These are phyloP conservation scores for Nasalis larvatus DNA, from an alignment of 2,113 vertebrate species.

Conservation along the genomic window DNA sequence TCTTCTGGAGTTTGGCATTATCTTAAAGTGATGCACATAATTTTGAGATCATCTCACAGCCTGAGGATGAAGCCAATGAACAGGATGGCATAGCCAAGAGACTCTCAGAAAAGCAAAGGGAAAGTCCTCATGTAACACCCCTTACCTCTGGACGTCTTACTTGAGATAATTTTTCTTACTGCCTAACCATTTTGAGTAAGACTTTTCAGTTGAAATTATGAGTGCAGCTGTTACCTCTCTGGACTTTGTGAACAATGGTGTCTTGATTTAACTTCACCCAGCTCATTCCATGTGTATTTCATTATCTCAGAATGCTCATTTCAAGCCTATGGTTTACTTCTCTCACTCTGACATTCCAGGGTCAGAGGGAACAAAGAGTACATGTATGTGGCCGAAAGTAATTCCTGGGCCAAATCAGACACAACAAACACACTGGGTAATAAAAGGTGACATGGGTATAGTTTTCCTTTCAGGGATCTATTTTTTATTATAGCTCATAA, in stretches of 20 bases:
- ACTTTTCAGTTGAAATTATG: neutral
- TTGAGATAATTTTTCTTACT: neutral
- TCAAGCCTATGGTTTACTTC: neutral
- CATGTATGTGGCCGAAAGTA: neutral
- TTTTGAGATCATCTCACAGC: neutral
- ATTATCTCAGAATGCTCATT: neutral
- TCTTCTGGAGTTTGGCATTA: neutral
- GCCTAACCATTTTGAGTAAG: neutral
- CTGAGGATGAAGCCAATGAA: neutral
- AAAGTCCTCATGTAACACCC: neutral
- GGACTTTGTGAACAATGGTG: neutral
- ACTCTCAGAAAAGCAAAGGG: neutral
- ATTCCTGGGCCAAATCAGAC: neutral
- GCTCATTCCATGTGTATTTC: neutral
- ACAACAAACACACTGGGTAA: neutral
- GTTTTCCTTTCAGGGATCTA: neutral
- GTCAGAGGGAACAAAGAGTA: neutral
- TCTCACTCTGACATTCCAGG: neutral
- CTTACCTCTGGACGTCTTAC: neutral
- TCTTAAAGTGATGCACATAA: neutral
- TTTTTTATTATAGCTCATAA: neutral
- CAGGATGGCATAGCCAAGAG: neutral
- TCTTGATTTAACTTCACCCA: neutral
- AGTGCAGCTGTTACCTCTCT: neutral
- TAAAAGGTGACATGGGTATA: neutral